These are phyloP conservation scores for Syngnathus acus DNA, from an alignment of 2,797 vertebrate genomes.

Conservation along the genomic window DNA sequence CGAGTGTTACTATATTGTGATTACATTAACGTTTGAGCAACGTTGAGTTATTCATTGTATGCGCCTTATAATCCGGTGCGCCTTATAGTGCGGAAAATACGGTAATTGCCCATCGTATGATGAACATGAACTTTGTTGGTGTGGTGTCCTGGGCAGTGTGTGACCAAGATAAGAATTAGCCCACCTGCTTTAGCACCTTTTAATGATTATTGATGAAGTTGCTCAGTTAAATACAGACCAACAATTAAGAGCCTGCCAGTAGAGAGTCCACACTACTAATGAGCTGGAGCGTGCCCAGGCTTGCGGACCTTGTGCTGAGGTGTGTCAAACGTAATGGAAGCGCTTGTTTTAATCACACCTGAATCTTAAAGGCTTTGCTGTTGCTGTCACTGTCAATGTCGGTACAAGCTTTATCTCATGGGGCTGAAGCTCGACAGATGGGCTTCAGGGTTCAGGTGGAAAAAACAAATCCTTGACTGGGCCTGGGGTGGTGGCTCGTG, in stretches of 20 bases:
- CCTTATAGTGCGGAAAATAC: no score
- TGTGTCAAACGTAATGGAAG: constrained; percentile 56
- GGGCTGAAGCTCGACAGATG: constrained; percentile 46
- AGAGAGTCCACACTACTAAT: constrained; percentile 60
- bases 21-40: no score
- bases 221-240: constrained; percentile 69
- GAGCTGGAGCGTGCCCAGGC: constrained; percentile 49
- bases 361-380: constrained; percentile 52
- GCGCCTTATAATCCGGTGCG: no score
- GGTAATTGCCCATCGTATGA: background rate
- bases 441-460: constrained; percentile 20
- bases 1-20: no score
- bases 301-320: constrained; percentile 51
- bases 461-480: constrained; percentile 31
- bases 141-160: background rate
- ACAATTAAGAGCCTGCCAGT: constrained; percentile 64
- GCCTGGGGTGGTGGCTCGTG: constrained; percentile 41
- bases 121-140: background rate
- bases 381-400: constrained; percentile 51
- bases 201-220: constrained; percentile 78
- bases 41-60: no score
- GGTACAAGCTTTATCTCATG: constrained; percentile 46
- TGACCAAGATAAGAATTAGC: constrained; percentile 32
- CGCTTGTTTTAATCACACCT: constrained; percentile 60
- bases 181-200: constrained; percentile 55